phyloP scores from a whole-genome alignment of 2,113 vertebrate species.

The Forbesichthys agassizii region DNA sequence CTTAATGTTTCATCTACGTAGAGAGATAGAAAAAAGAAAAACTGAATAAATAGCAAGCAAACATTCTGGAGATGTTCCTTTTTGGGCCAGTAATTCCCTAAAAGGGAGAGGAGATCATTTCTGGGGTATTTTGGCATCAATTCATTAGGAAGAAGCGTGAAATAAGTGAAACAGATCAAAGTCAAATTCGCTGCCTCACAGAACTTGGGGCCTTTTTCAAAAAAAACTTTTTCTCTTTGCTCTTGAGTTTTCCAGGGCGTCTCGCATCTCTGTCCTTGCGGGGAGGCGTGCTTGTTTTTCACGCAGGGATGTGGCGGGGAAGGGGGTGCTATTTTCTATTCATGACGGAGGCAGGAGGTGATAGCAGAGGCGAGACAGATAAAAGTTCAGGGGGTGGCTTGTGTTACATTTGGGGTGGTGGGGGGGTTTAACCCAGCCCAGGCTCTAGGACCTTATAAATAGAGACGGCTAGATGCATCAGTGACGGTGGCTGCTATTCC shows the following conservation, averaged over 20 bases:
- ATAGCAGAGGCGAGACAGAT: constrained; percentile 30
- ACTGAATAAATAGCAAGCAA: constrained; percentile 35
- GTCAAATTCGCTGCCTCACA: background rate
- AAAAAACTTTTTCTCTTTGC: background rate
- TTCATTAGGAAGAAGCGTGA: constrained; percentile 28
- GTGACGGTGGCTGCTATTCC: constrained; percentile 46
- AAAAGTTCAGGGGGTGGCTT: constrained; percentile 31
- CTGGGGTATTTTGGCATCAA: constrained; percentile 13
- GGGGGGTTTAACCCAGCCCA: constrained; percentile 29
- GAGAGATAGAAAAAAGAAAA: constrained; percentile 15
- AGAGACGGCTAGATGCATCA: constrained; percentile 50
- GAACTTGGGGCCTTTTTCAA: background rate
- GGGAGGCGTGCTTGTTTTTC: too few species aligned
- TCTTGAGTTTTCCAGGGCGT: background rate
- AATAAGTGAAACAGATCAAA: constrained; percentile 12
- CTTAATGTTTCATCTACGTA: constrained; percentile 19
- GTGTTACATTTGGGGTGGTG: constrained; percentile 15
- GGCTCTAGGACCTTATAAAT: constrained; percentile 61
- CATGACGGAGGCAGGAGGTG: constrained; percentile 17
- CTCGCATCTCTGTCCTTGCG: background rate
- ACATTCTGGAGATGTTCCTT: constrained; percentile 16
- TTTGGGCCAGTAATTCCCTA: constrained; percentile 31
- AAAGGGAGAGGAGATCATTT: constrained; percentile 36
- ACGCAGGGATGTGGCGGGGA: too few species aligned
- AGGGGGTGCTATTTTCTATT: background rate